Conservation (phyloP, 2,113 vertebrate species). For the Mormoops blainvillei region DNA sequence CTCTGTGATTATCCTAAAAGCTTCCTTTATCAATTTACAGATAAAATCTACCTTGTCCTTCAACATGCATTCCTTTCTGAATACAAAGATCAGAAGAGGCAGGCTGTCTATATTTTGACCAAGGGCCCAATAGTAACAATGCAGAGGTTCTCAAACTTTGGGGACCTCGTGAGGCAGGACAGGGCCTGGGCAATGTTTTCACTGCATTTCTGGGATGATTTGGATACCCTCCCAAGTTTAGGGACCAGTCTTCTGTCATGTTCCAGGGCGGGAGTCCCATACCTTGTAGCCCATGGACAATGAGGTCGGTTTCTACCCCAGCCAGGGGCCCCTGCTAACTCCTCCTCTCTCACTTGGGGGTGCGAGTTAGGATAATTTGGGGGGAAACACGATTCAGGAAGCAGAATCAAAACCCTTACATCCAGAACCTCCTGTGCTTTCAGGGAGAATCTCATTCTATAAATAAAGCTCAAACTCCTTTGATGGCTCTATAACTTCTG, state of each 20-base stretch:
- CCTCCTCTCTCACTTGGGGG: neutral
- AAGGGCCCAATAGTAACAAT: neutral
- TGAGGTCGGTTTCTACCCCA: neutral
- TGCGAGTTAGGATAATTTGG: neutral
- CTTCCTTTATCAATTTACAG: constrained; percentile 14
- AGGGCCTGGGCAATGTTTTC: neutral
- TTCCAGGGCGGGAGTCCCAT: neutral
- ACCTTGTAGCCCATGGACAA: neutral
- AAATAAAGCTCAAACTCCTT: neutral
- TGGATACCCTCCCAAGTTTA: neutral
- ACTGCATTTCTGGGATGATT: neutral
- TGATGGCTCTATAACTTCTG: neutral
- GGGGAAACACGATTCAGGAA: neutral
- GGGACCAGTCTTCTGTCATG: neutral
- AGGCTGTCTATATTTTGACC: neutral
- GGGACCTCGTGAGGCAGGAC: neutral
- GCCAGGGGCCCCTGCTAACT: neutral
- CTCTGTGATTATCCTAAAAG: constrained; percentile 20
- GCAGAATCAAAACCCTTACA: neutral
- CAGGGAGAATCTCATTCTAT: neutral
- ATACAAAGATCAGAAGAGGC: neutral
- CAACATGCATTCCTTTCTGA: constrained; percentile 11
- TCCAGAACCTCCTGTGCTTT: neutral
- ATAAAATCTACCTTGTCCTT: constrained; percentile 11
- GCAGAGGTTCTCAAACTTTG: neutral